These are phyloP conservation scores for Pachypeltis micranthus DNA, from an alignment of 1,140 invertebrate species.

Conservation along the genomic window DNA sequence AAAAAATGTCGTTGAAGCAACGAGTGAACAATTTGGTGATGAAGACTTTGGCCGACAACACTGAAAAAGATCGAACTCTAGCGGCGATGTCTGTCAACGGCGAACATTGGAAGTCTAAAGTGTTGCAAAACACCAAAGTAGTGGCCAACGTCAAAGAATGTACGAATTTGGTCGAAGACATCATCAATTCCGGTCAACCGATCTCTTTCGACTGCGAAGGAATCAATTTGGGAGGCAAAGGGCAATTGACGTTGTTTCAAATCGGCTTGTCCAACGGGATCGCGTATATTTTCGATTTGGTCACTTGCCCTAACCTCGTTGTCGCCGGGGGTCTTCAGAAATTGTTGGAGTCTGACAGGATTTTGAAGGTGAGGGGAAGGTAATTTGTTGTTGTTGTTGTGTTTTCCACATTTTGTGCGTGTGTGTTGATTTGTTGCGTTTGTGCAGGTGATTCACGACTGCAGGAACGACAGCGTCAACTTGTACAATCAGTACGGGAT, in stretches of 20 bases:
- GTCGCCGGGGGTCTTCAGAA: constrained; percentile 62
- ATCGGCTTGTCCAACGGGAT: constrained; percentile 66
- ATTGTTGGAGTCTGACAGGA: constrained; percentile 64
- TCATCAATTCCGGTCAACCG: constrained; percentile 48
- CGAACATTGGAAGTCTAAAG: constrained; percentile 64
- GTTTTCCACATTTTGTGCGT: neutral
- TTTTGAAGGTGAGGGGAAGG: constrained; percentile 59
- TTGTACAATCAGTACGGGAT: constrained; percentile 81
- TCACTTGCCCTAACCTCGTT: constrained; percentile 70
- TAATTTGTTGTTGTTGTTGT: constrained; percentile 10
- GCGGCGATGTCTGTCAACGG: constrained; percentile 33
- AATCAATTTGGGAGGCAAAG: constrained; percentile 74
- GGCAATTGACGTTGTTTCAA: constrained; percentile 73
- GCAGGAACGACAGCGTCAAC: constrained; percentile 81
- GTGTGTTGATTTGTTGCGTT: neutral
- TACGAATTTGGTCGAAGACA: constrained; percentile 60
- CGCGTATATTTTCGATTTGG: constrained; percentile 79
- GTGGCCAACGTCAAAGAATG: constrained; percentile 66
- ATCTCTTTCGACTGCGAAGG: constrained; percentile 83
- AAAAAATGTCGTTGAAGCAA: constrained; percentile 66
- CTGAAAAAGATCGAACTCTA: constrained; percentile 60
- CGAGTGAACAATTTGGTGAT: constrained; percentile 76
- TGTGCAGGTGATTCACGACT: constrained; percentile 78
- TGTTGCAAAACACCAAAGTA: constrained; percentile 66
- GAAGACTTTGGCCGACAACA: constrained; percentile 80